Percentiles rank a stretch among this genome's conserved stretches.
These are phyloP conservation scores for Metaphire vulgaris DNA, from an alignment of 1,140 invertebrate genomes.

Conservation along the genomic window DNA sequence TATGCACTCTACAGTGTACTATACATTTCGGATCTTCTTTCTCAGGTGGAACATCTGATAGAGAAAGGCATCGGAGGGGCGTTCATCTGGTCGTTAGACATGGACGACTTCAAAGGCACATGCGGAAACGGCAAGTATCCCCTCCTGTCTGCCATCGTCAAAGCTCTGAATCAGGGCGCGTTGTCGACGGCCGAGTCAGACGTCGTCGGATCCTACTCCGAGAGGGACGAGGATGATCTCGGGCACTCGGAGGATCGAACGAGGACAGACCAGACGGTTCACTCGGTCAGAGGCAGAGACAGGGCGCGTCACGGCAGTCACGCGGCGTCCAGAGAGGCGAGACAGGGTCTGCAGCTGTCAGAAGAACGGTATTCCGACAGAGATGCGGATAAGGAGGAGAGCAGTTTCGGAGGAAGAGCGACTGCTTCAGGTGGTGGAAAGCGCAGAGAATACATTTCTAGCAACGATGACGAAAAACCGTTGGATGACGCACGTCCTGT, in stretches of 20 bases:
- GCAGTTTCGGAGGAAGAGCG: no score
- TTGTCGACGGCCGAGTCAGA: neutral
- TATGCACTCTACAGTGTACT: no score
- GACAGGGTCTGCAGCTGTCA: neutral
- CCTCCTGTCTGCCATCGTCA: constrained; percentile 31
- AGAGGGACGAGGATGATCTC: neutral
- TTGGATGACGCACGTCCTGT: no score
- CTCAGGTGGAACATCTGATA: constrained; percentile 42
- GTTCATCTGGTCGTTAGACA: constrained; percentile 63
- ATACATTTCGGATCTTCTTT: constrained; percentile 13
- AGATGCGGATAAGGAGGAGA: no score
- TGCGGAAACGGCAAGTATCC: constrained; percentile 36
- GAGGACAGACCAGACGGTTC: neutral
- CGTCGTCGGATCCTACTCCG: no score
- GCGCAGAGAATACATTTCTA: no score
- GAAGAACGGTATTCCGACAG: no score
- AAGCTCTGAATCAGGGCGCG: constrained; percentile 7
- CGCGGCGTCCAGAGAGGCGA: neutral
- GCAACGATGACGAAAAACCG: no score
- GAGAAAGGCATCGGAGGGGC: constrained; percentile 40
- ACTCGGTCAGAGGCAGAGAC: no score
- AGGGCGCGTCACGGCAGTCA: no score
- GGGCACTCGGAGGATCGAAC: neutral
- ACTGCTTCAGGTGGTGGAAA: no score
- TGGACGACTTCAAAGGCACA: constrained; percentile 53